These are phyloP conservation scores for Drepana arcuata DNA, from an alignment of 1,140 invertebrate genomes.

Conservation along the genomic window DNA sequence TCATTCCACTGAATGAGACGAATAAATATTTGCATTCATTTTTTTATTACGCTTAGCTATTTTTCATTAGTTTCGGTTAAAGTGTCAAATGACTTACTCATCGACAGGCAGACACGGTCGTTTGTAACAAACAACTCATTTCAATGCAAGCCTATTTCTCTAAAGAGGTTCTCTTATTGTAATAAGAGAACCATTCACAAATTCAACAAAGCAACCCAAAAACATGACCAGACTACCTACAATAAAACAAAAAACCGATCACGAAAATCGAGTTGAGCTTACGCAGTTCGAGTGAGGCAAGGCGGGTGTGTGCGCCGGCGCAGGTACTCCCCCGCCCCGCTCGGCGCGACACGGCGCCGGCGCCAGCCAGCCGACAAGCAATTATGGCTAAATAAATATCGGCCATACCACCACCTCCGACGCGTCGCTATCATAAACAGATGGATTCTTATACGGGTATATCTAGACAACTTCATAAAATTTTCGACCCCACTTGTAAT, in stretches of 20 bases:
- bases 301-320: constrained; percentile 45
- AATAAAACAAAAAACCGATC: constrained; percentile 48
- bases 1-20: constrained; percentile 6
- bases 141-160: constrained; percentile 18
- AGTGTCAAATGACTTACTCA: too few species aligned
- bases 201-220: constrained; percentile 56
- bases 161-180: too few species aligned
- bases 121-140: constrained; percentile 17
- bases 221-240: constrained; percentile 47
- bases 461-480: constrained; percentile 49
- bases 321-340: constrained; percentile 17
- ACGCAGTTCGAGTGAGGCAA: constrained; percentile 39
- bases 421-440: constrained; percentile 40
- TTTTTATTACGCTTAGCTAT: too few species aligned
- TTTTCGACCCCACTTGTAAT: constrained; percentile 27
- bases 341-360: constrained; percentile 59
- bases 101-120: too few species aligned
- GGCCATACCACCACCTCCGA: constrained; percentile 47
- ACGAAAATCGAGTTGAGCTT: constrained; percentile 54
- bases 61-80: too few species aligned
- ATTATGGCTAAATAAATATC: constrained; percentile 71
- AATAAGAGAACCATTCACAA: constrained; percentile 55
- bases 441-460: constrained; percentile 45
- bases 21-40: too few species aligned
- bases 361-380: constrained; percentile 60